Evolutionary conservation across 2,888 invertebrate genomes (phyloP).

Genomic region (Lottia scabra): DNA sequence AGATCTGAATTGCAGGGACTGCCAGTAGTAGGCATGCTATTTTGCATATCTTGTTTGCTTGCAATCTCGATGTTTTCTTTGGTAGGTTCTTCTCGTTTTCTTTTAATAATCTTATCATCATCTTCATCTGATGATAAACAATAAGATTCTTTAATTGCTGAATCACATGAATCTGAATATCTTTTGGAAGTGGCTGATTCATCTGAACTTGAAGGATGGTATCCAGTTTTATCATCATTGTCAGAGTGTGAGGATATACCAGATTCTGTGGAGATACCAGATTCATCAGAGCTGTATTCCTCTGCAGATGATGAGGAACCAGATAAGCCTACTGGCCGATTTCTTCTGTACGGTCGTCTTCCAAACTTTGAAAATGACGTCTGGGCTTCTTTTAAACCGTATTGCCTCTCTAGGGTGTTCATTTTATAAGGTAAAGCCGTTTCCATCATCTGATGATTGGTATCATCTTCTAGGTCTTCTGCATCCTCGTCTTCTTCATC

Average conservation of each 20-base stretch:
- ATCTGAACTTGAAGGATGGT: conserved; percentile 28
- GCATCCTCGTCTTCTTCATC: conserved; percentile 33
- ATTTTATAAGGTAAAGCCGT: neutral
- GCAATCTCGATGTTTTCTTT: neutral
- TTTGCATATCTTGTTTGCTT: conserved; percentile 18
- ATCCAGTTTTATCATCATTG: conserved; percentile 13
- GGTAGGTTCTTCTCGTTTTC: neutral
- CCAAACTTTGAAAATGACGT: neutral
- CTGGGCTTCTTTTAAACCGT: neutral
- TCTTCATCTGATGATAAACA: conserved; percentile 29
- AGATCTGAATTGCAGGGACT: neutral
- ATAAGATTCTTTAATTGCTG: conserved; percentile 32
- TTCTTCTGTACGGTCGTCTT: neutral
- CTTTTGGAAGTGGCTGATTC: conserved; percentile 22
- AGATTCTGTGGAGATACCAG: conserved; percentile 31
- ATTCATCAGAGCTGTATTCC: conserved; percentile 39
- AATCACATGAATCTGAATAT: conserved; percentile 31
- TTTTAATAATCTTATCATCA: conserved; percentile 7
- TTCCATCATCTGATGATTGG: neutral
- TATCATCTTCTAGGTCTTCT: neutral
- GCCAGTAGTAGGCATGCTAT: neutral
- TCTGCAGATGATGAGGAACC: conserved; percentile 16
- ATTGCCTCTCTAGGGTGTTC: neutral
- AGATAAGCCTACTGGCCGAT: conserved; percentile 3
- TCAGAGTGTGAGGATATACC: conserved; percentile 23